These are phyloP conservation scores for Apotomis betuletana DNA, from an alignment of 2,888 invertebrate genomes.

Conservation along the genomic window DNA sequence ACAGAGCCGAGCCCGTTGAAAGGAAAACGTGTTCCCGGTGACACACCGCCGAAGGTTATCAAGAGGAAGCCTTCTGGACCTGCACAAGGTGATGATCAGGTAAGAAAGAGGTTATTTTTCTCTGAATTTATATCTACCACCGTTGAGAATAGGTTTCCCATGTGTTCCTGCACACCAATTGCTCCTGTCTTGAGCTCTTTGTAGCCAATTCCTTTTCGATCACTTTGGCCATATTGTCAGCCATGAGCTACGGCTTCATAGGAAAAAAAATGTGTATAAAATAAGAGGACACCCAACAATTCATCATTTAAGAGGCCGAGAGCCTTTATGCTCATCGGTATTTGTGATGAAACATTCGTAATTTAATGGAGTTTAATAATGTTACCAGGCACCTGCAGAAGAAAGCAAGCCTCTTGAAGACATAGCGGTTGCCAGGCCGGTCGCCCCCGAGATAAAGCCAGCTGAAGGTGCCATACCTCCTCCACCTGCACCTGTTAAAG, in stretches of 20 bases:
- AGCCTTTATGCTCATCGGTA: too few relatives aligned
- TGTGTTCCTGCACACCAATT: too few relatives aligned
- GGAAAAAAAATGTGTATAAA: too few relatives aligned
- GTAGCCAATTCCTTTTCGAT: too few relatives aligned
- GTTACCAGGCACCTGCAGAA: slow-evolving; percentile 46
- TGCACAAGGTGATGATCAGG: slow-evolving; percentile 57
- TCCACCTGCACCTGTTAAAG: slow-evolving; percentile 68
- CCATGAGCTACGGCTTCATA: too few relatives aligned
- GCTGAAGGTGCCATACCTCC: slow-evolving; percentile 76
- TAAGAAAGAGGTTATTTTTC: slow-evolving; percentile 43
- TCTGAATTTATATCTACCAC: too few relatives aligned
- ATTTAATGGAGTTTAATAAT: not conserved
- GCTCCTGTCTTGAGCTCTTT: too few relatives aligned
- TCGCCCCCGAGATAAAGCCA: slow-evolving; percentile 72
- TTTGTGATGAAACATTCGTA: too few relatives aligned
- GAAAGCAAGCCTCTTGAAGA: slow-evolving; percentile 56
- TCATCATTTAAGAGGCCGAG: too few relatives aligned
- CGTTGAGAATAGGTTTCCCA: too few relatives aligned
- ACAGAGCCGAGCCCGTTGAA: slow-evolving; percentile 73
- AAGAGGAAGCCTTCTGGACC: slow-evolving; percentile 70
- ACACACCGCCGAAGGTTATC: slow-evolving; percentile 78
- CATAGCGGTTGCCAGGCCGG: slow-evolving; percentile 74
- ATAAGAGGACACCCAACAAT: too few relatives aligned
- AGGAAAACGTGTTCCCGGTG: slow-evolving; percentile 67
- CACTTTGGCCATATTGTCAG: too few relatives aligned